Conservation (phyloP, 2,797 vertebrate genomes). For the Gallinago nigripennis region DNA sequence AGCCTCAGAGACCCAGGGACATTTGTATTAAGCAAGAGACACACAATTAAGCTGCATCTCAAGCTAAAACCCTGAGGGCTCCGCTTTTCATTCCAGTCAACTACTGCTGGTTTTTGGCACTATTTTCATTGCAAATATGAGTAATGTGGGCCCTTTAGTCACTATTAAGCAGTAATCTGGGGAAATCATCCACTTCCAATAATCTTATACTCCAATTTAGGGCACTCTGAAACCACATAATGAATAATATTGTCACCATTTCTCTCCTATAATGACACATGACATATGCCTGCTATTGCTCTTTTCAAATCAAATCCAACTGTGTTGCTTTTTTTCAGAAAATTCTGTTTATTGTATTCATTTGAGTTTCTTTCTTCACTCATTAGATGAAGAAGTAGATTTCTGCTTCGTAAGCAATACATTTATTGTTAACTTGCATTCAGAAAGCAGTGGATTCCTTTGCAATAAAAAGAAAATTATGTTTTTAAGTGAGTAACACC, state of each 20-base stretch:
- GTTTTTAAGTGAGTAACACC: slow-evolving; percentile 33
- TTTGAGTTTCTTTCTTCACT: slow-evolving; percentile 14
- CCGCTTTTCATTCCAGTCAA: slow-evolving; percentile 73
- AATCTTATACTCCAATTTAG: slow-evolving; percentile 79
- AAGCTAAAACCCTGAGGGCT: slow-evolving; percentile 68
- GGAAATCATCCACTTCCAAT: slow-evolving; percentile 80
- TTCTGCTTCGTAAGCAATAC: not conserved
- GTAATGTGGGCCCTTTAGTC: slow-evolving; percentile 73
- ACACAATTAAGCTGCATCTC: slow-evolving; percentile 72
- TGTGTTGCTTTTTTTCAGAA: slow-evolving; percentile 13
- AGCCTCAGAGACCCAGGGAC: slow-evolving; percentile 40
- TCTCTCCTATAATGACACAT: slow-evolving; percentile 73
- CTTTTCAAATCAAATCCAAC: slow-evolving; percentile 69
- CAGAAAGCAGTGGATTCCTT: slow-evolving; percentile 1
- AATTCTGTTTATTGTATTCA: slow-evolving; percentile 49
- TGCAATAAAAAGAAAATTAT: not conserved
- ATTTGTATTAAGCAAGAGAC: slow-evolving; percentile 65
- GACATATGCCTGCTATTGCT: slow-evolving; percentile 74
- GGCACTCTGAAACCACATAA: slow-evolving; percentile 76
- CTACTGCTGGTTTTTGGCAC: slow-evolving; percentile 73
- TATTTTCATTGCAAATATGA: slow-evolving; percentile 78
- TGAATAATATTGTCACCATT: slow-evolving; percentile 75
- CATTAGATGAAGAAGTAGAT: slow-evolving; percentile 31
- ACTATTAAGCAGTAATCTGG: slow-evolving; percentile 79
- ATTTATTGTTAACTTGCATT: not conserved